phyloP scores from a whole-genome alignment of 2,797 vertebrate species.

The Leptoclinus maculatus region DNA sequence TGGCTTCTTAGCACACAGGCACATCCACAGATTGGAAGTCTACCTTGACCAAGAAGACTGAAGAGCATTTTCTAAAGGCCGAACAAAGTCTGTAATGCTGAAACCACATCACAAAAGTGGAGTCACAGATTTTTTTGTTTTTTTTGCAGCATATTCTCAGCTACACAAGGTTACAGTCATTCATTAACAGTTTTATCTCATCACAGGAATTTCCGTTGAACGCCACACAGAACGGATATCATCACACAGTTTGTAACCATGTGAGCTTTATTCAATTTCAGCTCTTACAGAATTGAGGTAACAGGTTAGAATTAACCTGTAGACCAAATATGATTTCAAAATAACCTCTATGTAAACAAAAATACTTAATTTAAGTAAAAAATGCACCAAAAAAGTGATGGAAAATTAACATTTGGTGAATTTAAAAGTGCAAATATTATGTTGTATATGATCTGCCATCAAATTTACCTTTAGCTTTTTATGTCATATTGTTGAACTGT shows the following conservation, averaged over 20 bases:
- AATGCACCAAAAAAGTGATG: neutral
- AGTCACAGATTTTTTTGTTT: neutral
- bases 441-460: neutral
- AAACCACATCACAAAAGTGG: neutral
- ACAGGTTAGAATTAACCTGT: neutral
- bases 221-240: neutral
- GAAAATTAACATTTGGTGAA: neutral
- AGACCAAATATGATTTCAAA: neutral
- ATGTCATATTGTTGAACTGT: neutral
- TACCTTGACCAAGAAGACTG: neutral
- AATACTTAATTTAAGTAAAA: neutral
- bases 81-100: neutral
- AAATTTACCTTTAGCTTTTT: neutral
- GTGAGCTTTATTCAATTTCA: neutral
- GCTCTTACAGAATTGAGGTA: neutral
- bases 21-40: neutral
- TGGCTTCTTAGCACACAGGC: neutral
- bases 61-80: neutral
- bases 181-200: slow-evolving; percentile 65
- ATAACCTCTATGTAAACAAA: neutral
- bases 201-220: slow-evolving; percentile 36
- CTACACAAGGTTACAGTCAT: neutral
- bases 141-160: neutral
- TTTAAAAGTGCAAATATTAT: neutral
- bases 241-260: neutral